phyloP scores from a whole-genome alignment of 2,888 invertebrate species.

The Agrypnus murinus region DNA sequence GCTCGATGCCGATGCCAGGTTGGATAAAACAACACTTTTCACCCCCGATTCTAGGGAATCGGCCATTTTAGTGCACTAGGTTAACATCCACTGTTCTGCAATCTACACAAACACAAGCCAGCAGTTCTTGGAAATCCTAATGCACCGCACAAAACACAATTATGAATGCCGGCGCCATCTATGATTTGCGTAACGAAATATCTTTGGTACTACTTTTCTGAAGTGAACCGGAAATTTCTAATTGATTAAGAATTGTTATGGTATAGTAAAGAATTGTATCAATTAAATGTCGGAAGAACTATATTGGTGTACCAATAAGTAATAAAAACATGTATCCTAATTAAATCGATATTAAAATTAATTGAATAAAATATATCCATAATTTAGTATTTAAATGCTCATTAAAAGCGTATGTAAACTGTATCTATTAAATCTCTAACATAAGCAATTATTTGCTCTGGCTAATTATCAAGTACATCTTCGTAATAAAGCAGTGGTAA shows the following conservation, averaged over 20 bases:
- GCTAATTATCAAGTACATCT: too few species aligned
- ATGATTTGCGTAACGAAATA: background rate
- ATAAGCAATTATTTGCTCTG: too few species aligned
- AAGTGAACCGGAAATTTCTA: background rate
- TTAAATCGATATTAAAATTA: too few species aligned
- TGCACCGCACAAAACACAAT: slow-evolving; percentile 19
- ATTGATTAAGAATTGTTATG: slow-evolving; percentile 12
- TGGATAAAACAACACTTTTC: slow-evolving; percentile 62
- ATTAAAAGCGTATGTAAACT: too few species aligned
- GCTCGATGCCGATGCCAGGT: slow-evolving; percentile 62
- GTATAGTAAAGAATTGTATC: too few species aligned
- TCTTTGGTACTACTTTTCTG: slow-evolving; percentile 11
- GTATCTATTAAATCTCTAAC: too few species aligned
- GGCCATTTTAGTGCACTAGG: slow-evolving; percentile 60
- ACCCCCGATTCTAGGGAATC: slow-evolving; percentile 62
- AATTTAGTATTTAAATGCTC: too few species aligned
- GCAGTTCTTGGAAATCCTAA: slow-evolving; percentile 49
- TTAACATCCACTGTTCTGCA: slow-evolving; percentile 56
- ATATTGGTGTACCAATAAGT: too few species aligned
- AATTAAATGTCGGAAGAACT: too few species aligned
- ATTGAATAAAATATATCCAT: too few species aligned
- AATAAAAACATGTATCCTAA: too few species aligned
- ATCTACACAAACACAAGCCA: slow-evolving; percentile 51
- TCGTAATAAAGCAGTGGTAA: too few species aligned
- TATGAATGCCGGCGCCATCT: slow-evolving; percentile 43